These are phyloP conservation scores for Hystrix cristata DNA, from an alignment of 2,113 vertebrate genomes.

Conservation along the genomic window DNA sequence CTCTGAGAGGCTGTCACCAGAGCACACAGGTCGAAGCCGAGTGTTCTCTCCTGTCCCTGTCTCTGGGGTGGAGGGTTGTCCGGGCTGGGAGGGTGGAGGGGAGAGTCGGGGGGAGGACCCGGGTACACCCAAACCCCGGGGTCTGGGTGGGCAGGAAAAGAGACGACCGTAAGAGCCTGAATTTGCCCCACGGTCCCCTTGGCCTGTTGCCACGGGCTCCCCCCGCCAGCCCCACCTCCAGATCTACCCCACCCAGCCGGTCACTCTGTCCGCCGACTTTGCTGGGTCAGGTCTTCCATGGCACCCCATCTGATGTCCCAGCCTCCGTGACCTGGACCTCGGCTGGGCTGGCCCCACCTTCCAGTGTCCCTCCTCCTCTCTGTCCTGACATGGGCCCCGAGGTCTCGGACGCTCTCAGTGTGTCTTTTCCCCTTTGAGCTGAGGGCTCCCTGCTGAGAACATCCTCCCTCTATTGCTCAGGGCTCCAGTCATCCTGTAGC, in stretches of 20 bases:
- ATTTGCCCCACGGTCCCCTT: neutral
- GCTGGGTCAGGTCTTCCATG: fast-evolving
- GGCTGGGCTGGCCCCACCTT: neutral
- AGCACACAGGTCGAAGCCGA: neutral
- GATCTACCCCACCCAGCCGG: neutral
- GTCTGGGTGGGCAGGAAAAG: neutral
- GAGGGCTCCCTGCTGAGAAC: neutral
- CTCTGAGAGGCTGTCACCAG: fast-evolving
- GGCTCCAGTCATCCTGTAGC: fast-evolving
- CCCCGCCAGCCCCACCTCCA: neutral
- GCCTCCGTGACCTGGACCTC: fast-evolving
- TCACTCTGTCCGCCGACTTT: no score
- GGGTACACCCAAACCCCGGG: neutral
- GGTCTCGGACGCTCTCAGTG: neutral
- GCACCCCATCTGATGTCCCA: neutral
- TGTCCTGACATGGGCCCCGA: neutral
- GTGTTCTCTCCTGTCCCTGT: neutral
- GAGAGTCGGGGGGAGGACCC: neutral
- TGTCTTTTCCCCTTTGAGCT: neutral
- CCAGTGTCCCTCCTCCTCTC: no score
- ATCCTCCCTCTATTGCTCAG: neutral
- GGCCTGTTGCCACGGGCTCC: neutral
- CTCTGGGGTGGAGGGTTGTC: neutral
- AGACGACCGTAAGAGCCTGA: neutral
- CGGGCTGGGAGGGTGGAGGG: neutral